Base-by-base conservation (phyloP, 1,140 invertebrate species). In the Drosophila varians region DNA sequence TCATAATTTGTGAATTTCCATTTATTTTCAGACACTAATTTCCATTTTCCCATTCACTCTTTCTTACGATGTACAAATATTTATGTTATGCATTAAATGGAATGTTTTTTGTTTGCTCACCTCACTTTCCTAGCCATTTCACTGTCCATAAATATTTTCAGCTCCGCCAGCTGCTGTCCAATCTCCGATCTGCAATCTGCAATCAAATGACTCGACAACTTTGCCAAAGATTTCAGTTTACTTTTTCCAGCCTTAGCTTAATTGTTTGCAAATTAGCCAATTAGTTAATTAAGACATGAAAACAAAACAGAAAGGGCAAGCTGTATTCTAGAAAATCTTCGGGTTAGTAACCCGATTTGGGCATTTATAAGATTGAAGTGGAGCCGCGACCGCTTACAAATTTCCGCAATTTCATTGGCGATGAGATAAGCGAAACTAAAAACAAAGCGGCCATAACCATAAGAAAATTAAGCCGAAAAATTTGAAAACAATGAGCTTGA, bases 181-280 rank as follows among this genome's bases (percentile, higher is more conserved):
- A 55, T 52, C 72, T 51, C 12, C 36, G 23, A 54, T 80, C 77
- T 75, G 61, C 62, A 66, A 83, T 83, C 72, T 60, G 57, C 61
- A 76, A 84, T 84, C 76, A 84, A 76, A 76, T 84, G 80, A 84
- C 52, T 84, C 58, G 66, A 46, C 80, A 73, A 76, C 25, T 86
- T 86, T 18, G 52, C 34, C 28, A n/a, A 61, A 65, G 56, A 60
- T 56, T 36, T 51, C 9, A 16, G 52, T 48, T 64, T 56, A 54
- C 53, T 49, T 64, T n/a, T 58, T 52, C 14, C 38, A 6, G 38
- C 72, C 55, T 28, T 48, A 11, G 43, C 42, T 73, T 86, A 82
- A 86, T 86, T 86, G 82, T 87, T 87, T 86, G 82, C 82, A 86
- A 86, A 86, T 86, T 82, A 86, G 73, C 73, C 82, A 87, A 86